A percentile compares a stretch with the other conserved stretches of the same genome.
These are phyloP conservation scores for Orientallactaga bullata DNA, from an alignment of 2,113 vertebrate species.

Conservation along the genomic window DNA sequence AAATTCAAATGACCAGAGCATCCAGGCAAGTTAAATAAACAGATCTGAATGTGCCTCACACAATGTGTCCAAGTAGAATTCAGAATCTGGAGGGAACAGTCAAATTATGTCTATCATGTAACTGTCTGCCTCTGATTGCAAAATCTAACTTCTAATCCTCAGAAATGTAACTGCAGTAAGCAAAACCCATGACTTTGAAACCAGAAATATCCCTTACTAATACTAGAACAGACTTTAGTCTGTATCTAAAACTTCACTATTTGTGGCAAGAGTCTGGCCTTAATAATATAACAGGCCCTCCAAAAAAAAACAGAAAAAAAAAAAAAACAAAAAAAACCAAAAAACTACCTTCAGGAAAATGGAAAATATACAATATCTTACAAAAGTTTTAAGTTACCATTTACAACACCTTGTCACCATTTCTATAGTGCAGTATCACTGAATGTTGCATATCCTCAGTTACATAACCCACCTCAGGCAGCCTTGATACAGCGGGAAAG, in stretches of 20 bases:
- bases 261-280: conserved; percentile 88
- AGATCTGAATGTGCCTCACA: not conserved
- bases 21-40: conserved; percentile 40
- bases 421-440: conserved; percentile 89
- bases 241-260: conserved; percentile 91
- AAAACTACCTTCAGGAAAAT: conserved; percentile 84
- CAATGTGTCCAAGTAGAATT: conserved; percentile 56
- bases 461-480: conserved; percentile 86
- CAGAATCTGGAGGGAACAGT: conserved; percentile 54
- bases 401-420: conserved; percentile 84
- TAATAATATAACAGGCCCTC: conserved; percentile 82
- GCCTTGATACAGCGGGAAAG: conserved; percentile 89
- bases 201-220: conserved; percentile 98
- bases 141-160: conserved; percentile 71
- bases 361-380: conserved; percentile 86
- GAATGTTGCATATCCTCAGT: conserved; percentile 87
- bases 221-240: conserved; percentile 94
- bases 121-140: conserved; percentile 71
- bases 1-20: conserved; percentile 70
- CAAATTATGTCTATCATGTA: conserved; percentile 41
- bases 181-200: conserved; percentile 87
- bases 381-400: conserved; percentile 86
- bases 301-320: conserved; percentile 30
- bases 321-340: no score
- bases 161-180: conserved; percentile 79